These are phyloP conservation scores for Carcinoscorpius rotundicauda DNA, from an alignment of 1,140 invertebrate species.

Conservation along the genomic window DNA sequence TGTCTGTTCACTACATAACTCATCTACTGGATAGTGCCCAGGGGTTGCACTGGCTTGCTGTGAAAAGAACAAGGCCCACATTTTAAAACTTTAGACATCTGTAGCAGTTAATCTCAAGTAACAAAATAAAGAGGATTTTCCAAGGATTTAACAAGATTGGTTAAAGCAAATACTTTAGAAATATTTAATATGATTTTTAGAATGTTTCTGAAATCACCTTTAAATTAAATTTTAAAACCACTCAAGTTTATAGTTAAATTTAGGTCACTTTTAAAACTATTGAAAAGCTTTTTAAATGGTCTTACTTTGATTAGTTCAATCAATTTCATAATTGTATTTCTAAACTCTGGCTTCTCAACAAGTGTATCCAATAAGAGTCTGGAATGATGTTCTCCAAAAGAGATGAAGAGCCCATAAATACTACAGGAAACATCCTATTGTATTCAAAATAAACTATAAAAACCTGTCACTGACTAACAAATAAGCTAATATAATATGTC, in stretches of 20 bases:
- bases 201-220: too few species aligned
- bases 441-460: too few species aligned
- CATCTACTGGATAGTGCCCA: slow-evolving; percentile 70
- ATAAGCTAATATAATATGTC: too few species aligned
- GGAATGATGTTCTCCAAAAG: slow-evolving; percentile 50
- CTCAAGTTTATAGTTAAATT: too few species aligned
- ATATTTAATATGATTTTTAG: too few species aligned
- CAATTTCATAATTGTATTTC: slow-evolving; percentile 36
- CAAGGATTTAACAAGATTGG: too few species aligned
- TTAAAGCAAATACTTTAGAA: too few species aligned
- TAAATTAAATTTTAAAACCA: too few species aligned
- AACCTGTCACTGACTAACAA: too few species aligned
- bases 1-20: slow-evolving; percentile 64
- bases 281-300: background rate
- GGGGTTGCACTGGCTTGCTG: slow-evolving; percentile 58
- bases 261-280: background rate
- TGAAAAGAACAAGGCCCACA: slow-evolving; percentile 8
- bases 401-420: slow-evolving; percentile 48
- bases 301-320: slow-evolving; percentile 47
- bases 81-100: background rate
- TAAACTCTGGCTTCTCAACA: slow-evolving; percentile 32
- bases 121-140: too few species aligned
- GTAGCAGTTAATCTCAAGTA: too few species aligned
- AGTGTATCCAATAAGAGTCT: slow-evolving; percentile 43
- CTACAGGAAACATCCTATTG: slow-evolving; percentile 31